A percentile compares a stretch with the other conserved stretches of the same genome.
phyloP scores from a whole-genome alignment of 2,888 invertebrate genomes.

The Drosophila incognita region DNA sequence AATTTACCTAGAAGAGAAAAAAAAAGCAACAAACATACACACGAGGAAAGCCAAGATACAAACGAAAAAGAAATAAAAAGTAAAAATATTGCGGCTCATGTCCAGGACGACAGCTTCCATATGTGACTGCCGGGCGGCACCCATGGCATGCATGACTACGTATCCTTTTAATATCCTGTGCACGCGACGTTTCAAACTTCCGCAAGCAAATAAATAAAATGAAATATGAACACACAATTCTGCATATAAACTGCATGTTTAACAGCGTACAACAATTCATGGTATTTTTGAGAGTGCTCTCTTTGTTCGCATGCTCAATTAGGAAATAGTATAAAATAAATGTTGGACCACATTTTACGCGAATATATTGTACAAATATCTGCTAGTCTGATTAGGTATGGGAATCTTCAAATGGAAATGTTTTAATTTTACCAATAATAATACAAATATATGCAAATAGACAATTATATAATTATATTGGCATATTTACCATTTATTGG shows the following conservation, averaged over 20 bases:
- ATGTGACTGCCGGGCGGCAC: conserved; percentile 51
- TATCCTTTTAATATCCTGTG: conserved; percentile 79
- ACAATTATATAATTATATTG: conserved; percentile 1
- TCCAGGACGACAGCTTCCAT: conserved; percentile 57
- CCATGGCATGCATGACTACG: conserved; percentile 70
- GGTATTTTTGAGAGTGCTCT: not conserved
- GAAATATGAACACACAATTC: conserved; percentile 41
- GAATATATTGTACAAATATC: not conserved
- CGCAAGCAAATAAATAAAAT: conserved; percentile 65
- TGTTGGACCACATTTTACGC: not conserved
- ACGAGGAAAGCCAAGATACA: conserved; percentile 6
- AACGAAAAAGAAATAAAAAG: not conserved
- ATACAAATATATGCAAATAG: not conserved
- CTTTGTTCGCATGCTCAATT: conserved; percentile 15
- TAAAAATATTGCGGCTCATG: conserved; percentile 28
- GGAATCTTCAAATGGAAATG: not conserved
- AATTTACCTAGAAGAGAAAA: conserved; percentile 35
- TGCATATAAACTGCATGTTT: conserved; percentile 22
- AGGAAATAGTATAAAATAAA: not conserved
- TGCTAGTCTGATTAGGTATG: not conserved
- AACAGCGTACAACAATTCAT: not conserved
- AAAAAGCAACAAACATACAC: not conserved
- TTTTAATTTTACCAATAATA: not conserved
- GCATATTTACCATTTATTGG: not conserved
- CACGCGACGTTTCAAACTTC: conserved; percentile 58